Evolutionary conservation across 2,113 vertebrate species (phyloP), one percentile per base, ranked within the genome.

Genomic region (Petrocephalus zakoni): DNA sequence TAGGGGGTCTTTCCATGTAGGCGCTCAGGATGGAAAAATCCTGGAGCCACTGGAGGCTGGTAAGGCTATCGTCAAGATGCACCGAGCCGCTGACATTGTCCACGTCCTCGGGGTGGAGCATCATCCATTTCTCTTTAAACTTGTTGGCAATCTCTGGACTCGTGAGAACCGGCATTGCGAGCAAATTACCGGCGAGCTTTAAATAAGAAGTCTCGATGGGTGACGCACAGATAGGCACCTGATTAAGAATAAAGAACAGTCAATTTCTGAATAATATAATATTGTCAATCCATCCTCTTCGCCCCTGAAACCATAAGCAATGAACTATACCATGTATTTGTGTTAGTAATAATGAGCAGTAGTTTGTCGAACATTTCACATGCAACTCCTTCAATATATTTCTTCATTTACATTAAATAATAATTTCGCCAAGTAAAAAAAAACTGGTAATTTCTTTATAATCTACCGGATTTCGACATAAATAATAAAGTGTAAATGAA

Each of bases 31-130:
- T 96, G 89, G 96, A 97, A 94, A 97, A 97, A 92, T 96, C 96
- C 93, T 97, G 96, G 0, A 97, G 96, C 96, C 96, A 97, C 91
- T 97, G 96, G 25, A 97, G 95, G 91, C 95, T 97, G 90, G 96
- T 97, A 42, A 97, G 95, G 90, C 96, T 97, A 93, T 97, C 96
- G 83, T 97, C 96, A 72, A 95, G 91, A 3, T 92, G 92, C 53
- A 89, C 90, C 0, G 94, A 92, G 83, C 94, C 96, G 51, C 89
- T 90, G 25, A 91, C 91, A 46, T 89, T 85, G 85, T 91, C 92
- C 88, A 90, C 91, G 25, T 95, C 94, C 51, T 95, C 95, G 46
- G 93, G 94, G 82, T 94, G 93, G 17, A 93, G 92, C 88, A 90
- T 87, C 92, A 94, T 89, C 94, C 95, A 96, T 90, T 92, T 95